Conservation (phyloP, 1,140 invertebrate species). For the Zaprionus nigranus region DNA sequence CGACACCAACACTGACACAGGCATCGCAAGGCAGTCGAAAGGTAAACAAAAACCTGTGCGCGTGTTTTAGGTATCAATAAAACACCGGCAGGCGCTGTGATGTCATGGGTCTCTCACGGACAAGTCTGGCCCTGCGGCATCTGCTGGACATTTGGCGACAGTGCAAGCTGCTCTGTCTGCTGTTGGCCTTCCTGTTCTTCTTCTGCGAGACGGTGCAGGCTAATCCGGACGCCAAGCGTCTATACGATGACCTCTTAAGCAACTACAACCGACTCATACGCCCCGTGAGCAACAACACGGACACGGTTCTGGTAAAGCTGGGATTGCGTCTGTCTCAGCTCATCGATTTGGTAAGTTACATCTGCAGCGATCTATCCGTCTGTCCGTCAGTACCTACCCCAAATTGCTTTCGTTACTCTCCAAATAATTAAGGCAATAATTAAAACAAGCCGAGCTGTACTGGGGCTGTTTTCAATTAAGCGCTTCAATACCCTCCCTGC, state of each 20-base stretch:
- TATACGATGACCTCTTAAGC: constrained; percentile 97
- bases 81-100: constrained; percentile 72
- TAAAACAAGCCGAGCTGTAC: constrained; percentile 27
- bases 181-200: constrained; percentile 66
- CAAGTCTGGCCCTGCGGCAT: constrained; percentile 35
- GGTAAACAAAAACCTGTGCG: constrained; percentile 82
- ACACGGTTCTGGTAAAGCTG: constrained; percentile 96
- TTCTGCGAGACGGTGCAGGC: constrained; percentile 84
- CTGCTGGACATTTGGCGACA: constrained; percentile 69
- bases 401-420: constrained; percentile 4
- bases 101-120: constrained; percentile 67
- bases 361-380: background rate
- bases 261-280: constrained; percentile 98
- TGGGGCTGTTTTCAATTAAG: constrained; percentile 69
- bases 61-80: constrained; percentile 76
- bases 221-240: constrained; percentile 95
- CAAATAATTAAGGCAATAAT: constrained; percentile 66
- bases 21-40: constrained; percentile 50
- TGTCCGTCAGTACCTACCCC: background rate
- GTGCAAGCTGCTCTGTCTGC: constrained; percentile 73
- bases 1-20: background rate
- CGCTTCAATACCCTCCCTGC: constrained; percentile 34
- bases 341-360: constrained; percentile 93
- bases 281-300: constrained; percentile 96
- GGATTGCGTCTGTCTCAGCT: constrained; percentile 96